Percentiles rank a stretch among this genome's conserved stretches.
These are phyloP conservation scores for Pararge aegeria DNA, from an alignment of 1,140 invertebrate species.

Conservation along the genomic window DNA sequence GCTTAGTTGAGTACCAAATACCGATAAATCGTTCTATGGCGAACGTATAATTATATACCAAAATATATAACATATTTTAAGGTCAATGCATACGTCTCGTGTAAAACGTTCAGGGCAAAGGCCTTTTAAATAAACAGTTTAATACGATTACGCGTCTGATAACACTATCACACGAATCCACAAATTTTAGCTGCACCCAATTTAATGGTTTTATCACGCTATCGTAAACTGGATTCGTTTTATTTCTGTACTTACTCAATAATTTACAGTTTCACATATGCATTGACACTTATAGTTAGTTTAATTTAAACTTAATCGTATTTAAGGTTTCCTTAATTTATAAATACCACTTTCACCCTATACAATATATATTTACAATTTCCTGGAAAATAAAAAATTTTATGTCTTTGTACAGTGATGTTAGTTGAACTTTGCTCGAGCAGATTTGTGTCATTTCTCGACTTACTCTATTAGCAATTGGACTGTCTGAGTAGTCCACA, in stretches of 20 bases:
- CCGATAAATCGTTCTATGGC: background rate
- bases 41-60: background rate
- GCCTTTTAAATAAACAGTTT: background rate
- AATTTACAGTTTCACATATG: slow-evolving; percentile 3
- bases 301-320: slow-evolving; percentile 23
- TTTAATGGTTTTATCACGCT: background rate
- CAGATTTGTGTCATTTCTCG: slow-evolving; percentile 29
- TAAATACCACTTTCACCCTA: slow-evolving; percentile 23
- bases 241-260: background rate
- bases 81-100: slow-evolving; percentile 5
- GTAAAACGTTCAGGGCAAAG: background rate
- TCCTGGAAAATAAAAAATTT: slow-evolving; percentile 48
- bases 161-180: slow-evolving; percentile 1
- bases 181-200: background rate
- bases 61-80: background rate
- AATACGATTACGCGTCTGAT: slow-evolving; percentile 3
- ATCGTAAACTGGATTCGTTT: background rate
- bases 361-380: slow-evolving; percentile 43
- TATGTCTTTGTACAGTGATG: slow-evolving; percentile 65
- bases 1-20: too few relatives aligned
- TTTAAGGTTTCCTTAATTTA: slow-evolving; percentile 15
- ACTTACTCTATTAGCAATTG: slow-evolving; percentile 90
- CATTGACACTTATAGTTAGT: slow-evolving; percentile 33
- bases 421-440: slow-evolving; percentile 42
- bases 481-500: slow-evolving; percentile 90